phyloP scores from a whole-genome alignment of 2,113 vertebrate genomes.

The Microcebus griseorufus region DNA sequence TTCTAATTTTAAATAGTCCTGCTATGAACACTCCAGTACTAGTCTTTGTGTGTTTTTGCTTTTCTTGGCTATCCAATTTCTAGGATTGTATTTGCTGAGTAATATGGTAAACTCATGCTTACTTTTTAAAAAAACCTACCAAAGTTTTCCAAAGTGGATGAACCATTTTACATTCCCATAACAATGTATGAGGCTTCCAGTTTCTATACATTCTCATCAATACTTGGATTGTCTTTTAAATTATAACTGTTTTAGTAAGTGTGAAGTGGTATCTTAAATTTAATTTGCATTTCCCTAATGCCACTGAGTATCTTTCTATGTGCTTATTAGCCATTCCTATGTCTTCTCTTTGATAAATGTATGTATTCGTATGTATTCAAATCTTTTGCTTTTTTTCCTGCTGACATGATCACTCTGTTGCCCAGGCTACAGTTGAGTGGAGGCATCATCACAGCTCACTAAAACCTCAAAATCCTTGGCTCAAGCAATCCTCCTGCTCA shows the following conservation, averaged over 20 bases:
- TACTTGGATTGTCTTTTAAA: background rate
- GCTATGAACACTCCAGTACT: background rate
- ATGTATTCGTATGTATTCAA: background rate
- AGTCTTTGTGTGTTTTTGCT: background rate
- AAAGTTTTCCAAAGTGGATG: background rate
- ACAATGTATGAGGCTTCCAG: background rate
- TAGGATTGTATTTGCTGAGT: background rate
- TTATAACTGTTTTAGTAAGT: background rate
- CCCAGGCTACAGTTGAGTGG: background rate
- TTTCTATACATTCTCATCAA: background rate
- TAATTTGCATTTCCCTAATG: background rate
- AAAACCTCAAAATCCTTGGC: no score
- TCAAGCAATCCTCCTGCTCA: no score
- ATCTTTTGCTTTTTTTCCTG: background rate
- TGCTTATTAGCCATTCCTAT: background rate
- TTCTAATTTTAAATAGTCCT: slow-evolving; percentile 12
- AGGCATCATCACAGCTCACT: no score
- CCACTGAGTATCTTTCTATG: background rate
- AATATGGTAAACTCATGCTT: background rate
- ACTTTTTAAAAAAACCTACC: background rate
- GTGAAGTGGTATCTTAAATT: background rate
- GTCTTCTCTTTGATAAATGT: background rate
- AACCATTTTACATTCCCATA: background rate
- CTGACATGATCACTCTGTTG: no score
- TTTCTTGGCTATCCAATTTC: background rate